phyloP scores from a whole-genome alignment of 2,113 vertebrate species.

The Crotalus tigris region DNA sequence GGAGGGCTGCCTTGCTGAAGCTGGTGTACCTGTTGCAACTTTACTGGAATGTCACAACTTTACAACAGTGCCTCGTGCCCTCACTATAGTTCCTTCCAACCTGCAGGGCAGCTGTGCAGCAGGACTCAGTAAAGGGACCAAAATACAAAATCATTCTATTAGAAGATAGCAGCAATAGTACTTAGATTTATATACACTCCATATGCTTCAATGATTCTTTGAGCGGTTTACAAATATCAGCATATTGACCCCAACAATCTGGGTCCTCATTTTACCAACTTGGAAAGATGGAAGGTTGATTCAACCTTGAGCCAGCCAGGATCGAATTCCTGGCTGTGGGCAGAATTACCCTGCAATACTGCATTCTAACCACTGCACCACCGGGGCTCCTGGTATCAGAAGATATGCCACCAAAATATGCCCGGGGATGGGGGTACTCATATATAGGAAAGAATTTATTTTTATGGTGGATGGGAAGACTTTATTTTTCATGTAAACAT shows the following conservation, averaged over 20 bases:
- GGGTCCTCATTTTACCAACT: neutral
- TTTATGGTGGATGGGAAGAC: neutral
- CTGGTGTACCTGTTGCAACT: neutral
- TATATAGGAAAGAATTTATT: neutral
- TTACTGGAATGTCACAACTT: neutral
- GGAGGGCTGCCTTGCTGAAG: too few species aligned
- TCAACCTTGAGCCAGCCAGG: neutral
- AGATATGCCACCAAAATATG: neutral
- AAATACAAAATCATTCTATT: neutral
- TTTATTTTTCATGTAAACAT: neutral
- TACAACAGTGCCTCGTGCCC: neutral
- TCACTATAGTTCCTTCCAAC: neutral
- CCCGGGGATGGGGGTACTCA: neutral
- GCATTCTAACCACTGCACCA: neutral
- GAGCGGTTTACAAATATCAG: neutral
- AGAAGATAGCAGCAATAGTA: neutral
- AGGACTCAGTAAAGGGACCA: neutral
- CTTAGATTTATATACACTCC: neutral
- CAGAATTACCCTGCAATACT: neutral
- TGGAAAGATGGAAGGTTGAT: neutral
- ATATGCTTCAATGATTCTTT: neutral
- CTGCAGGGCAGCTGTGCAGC: neutral
- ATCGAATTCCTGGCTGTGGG: neutral
- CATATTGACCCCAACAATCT: neutral
- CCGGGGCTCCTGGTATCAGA: neutral